Evolutionary conservation across 2,888 invertebrate genomes (phyloP).

Genomic region (Luperina testacea): DNA sequence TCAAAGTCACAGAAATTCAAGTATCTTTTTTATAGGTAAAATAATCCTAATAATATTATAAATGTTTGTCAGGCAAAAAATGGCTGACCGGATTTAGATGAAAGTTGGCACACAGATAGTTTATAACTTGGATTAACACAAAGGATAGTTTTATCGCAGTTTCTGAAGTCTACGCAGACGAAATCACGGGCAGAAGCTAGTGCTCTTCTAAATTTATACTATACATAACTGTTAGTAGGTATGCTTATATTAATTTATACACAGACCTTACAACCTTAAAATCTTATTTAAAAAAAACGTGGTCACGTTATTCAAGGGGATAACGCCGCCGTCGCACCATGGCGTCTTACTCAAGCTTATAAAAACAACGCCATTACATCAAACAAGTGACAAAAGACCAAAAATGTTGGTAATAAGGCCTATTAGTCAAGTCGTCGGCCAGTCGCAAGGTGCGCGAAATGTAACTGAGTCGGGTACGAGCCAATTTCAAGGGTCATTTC

Average conservation of each 20-base stretch:
- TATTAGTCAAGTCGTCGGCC: constrained; percentile 82
- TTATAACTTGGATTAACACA: neutral
- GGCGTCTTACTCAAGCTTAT: constrained; percentile 59
- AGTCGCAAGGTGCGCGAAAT: constrained; percentile 84
- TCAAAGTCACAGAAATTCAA: neutral
- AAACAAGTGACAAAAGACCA: constrained; percentile 81
- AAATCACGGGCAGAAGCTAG: neutral
- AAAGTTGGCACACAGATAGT: neutral
- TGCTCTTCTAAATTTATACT: neutral
- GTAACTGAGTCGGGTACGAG: constrained; percentile 79
- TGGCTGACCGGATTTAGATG: neutral
- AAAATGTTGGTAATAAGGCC: constrained; percentile 81
- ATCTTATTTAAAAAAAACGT: constrained; percentile 29
- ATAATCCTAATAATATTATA: neutral
- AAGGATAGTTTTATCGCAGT: neutral
- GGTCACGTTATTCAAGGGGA: constrained; percentile 42
- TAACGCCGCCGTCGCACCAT: constrained; percentile 42
- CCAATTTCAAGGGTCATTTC: constrained; percentile 89
- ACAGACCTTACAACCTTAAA: constrained; percentile 24
- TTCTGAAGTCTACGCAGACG: neutral
- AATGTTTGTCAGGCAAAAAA: no score
- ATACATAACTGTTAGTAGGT: neutral
- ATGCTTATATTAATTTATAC: constrained; percentile 1
- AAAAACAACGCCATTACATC: constrained; percentile 72
- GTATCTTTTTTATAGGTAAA: neutral